A percentile compares a stretch with the other conserved stretches of the same genome.
Conservation (phyloP, 2,888 invertebrate genomes). For the Mythimna pallens region DNA sequence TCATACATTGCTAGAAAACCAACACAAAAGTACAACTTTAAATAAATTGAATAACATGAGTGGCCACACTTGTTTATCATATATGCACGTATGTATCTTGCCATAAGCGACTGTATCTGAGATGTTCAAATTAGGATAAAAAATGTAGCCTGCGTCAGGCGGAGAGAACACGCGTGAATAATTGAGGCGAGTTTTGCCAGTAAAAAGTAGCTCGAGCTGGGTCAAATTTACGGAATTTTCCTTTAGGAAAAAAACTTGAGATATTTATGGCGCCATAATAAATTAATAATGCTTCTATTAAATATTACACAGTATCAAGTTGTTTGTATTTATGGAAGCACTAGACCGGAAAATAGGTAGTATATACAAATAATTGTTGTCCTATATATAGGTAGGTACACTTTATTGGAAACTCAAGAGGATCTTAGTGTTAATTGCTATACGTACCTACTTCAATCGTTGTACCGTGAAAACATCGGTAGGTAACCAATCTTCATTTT, state of each 20-base stretch:
- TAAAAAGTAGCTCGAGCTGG: constrained; percentile 8
- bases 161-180: constrained; percentile 11
- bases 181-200: not conserved
- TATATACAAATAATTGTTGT: not conserved
- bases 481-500: too few relatives aligned
- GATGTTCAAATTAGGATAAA: constrained; percentile 5
- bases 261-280: not conserved
- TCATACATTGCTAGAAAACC: not conserved
- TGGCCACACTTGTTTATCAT: not conserved
- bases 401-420: not conserved
- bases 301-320: not conserved
- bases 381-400: not conserved
- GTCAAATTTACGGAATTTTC: constrained; percentile 22
- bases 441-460: not conserved
- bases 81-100: not conserved
- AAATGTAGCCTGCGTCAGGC: not conserved
- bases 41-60: constrained; percentile 23
- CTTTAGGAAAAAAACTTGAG: not conserved
- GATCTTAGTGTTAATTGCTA: not conserved
- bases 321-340: constrained; percentile 15
- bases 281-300: not conserved
- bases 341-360: not conserved
- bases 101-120: not conserved
- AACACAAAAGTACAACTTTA: not conserved
- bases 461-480: too few relatives aligned